phyloP scores from a whole-genome alignment of 2,797 vertebrate genomes.

The Heterohyrax brucei region DNA sequence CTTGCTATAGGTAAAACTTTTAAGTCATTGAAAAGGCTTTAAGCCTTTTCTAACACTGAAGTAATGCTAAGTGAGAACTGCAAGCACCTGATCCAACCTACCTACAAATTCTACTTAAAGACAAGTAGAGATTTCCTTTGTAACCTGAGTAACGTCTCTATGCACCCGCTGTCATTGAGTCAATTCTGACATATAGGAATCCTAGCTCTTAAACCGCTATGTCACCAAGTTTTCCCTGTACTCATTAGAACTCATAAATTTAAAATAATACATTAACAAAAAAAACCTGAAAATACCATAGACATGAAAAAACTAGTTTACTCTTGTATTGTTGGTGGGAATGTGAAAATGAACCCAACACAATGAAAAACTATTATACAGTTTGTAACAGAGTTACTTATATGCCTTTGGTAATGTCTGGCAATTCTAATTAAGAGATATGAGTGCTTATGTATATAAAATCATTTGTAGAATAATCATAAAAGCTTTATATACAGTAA shows the following conservation, averaged over 20 bases:
- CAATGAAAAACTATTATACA: conserved; percentile 1
- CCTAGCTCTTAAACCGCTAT: too few relatives aligned
- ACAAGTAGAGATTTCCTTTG: too few relatives aligned
- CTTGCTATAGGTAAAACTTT: too few relatives aligned
- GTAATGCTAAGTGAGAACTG: too few relatives aligned
- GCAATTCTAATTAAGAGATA: background rate
- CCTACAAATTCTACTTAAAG: too few relatives aligned
- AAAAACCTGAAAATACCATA: background rate
- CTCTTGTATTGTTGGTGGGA: background rate
- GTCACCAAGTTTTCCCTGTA: background rate
- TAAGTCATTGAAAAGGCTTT: too few relatives aligned
- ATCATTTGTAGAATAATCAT: background rate
- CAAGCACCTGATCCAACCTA: too few relatives aligned
- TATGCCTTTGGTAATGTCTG: background rate
- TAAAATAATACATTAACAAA: too few relatives aligned
- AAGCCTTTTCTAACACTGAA: too few relatives aligned
- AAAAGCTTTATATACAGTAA: background rate
- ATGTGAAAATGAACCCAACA: background rate
- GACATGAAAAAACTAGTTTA: background rate
- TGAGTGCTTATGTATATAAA: background rate
- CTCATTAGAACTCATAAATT: background rate
- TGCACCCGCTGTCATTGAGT: too few relatives aligned
- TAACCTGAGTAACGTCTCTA: too few relatives aligned
- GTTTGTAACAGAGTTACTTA: background rate
- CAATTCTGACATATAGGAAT: too few relatives aligned